phyloP scores from a whole-genome alignment of 2,888 invertebrate genomes.

The Orthosia cruda region DNA sequence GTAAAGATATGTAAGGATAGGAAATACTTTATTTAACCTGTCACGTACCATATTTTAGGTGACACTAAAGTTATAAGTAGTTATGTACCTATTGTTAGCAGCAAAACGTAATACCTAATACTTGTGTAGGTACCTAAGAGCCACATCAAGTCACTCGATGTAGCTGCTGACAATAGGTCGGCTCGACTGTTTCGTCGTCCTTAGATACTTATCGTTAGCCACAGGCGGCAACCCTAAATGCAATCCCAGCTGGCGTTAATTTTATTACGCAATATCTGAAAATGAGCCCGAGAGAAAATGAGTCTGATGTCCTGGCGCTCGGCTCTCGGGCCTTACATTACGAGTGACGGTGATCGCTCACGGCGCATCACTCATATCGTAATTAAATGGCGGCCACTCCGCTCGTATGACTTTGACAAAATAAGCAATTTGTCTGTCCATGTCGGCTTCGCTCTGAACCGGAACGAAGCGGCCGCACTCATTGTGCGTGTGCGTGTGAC shows the following conservation, averaged over 20 bases:
- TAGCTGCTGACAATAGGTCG: no score
- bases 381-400: slow-evolving; percentile 17
- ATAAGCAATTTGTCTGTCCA: slow-evolving; percentile 11
- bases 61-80: background rate
- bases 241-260: slow-evolving; percentile 34
- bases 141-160: background rate
- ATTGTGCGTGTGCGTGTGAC: background rate
- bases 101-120: background rate
- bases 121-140: background rate
- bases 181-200: background rate
- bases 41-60: background rate
- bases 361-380: slow-evolving; percentile 21
- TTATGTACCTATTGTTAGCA: background rate
- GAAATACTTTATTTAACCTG: background rate
- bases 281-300: no score
- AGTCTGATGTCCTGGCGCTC: background rate
- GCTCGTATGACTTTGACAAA: slow-evolving; percentile 7
- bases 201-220: background rate
- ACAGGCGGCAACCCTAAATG: slow-evolving; percentile 34
- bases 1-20: background rate
- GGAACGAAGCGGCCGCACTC: slow-evolving; percentile 4
- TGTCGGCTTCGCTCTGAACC: background rate
- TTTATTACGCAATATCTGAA: slow-evolving; percentile 51
- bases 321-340: slow-evolving; percentile 1
- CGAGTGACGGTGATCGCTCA: slow-evolving; percentile 26